A percentile compares a stretch with the other conserved stretches of the same genome.
Conservation (phyloP, 2,113 vertebrate genomes). For the Xyrauchen texanus region DNA sequence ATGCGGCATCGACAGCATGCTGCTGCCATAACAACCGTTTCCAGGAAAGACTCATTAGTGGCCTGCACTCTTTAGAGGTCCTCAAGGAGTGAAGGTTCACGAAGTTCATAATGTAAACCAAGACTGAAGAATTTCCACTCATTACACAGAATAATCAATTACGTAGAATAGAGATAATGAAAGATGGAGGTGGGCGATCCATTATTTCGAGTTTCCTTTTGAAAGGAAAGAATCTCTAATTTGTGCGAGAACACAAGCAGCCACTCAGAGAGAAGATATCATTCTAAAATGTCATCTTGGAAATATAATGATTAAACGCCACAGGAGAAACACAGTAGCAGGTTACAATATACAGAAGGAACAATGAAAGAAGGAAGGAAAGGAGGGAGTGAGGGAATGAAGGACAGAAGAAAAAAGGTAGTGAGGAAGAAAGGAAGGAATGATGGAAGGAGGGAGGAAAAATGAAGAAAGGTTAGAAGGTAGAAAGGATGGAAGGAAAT, state of each 20-base stretch:
- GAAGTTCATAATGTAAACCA: constrained; percentile 41
- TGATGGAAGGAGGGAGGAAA: no score
- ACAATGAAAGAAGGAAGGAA: not conserved
- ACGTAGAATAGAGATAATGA: constrained; percentile 12
- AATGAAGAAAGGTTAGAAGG: not conserved
- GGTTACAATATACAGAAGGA: no score
- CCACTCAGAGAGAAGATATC: not conserved
- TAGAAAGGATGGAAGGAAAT: no score
- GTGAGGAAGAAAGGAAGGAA: no score
- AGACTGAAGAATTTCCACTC: constrained; percentile 45
- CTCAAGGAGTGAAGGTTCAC: constrained; percentile 23
- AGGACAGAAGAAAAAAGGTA: not conserved
- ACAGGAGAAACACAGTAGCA: not conserved
- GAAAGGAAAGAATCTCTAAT: not conserved
- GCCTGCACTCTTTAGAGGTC: constrained; percentile 41
- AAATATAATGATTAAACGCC: not conserved
- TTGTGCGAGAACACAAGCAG: constrained; percentile 1
- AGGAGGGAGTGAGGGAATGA: not conserved
- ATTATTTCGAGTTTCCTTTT: constrained; percentile 5
- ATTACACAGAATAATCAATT: constrained; percentile 38
- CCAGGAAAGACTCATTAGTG: constrained; percentile 41
- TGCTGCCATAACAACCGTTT: constrained; percentile 52
- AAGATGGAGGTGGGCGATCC: not conserved
- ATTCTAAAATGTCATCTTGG: not conserved
- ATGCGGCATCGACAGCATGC: not conserved